phyloP scores from a whole-genome alignment of 2,113 vertebrate genomes.

The Mystacornis crossleyi region DNA sequence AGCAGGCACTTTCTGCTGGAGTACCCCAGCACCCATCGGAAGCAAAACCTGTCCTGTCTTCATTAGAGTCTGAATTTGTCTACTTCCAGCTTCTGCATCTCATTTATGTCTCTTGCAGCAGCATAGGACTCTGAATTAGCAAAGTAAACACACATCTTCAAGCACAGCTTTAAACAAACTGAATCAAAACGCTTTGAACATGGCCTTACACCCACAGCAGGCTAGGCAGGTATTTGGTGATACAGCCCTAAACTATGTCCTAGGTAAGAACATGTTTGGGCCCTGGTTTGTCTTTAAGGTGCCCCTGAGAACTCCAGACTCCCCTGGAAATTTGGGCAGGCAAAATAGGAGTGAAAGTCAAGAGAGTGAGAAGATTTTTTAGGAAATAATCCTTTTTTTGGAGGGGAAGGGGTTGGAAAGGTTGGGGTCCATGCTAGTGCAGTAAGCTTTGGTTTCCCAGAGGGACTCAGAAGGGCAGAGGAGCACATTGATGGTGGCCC shows the following conservation, averaged over 20 bases:
- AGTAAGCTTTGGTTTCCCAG: background rate
- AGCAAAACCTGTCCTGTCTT: background rate
- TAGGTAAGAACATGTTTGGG: background rate
- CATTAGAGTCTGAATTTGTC: background rate
- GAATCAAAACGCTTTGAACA: background rate
- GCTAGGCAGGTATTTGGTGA: background rate
- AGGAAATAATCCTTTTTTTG: background rate
- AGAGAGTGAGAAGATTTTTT: background rate
- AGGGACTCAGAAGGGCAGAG: background rate
- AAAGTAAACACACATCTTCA: background rate
- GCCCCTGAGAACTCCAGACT: background rate
- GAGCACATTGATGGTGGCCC: fast-evolving
- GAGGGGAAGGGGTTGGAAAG: background rate
- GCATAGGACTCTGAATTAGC: background rate
- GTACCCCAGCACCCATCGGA: background rate
- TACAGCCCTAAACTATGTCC: background rate
- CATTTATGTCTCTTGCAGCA: background rate
- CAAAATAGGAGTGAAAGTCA: background rate
- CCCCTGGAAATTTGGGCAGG: background rate
- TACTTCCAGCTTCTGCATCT: background rate
- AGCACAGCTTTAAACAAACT: background rate
- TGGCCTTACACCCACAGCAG: background rate
- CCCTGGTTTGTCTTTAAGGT: background rate
- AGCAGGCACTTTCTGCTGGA: background rate
- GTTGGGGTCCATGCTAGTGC: background rate